Conservation (phyloP, 2,113 vertebrate genomes). For the Australoheros scitulus region DNA sequence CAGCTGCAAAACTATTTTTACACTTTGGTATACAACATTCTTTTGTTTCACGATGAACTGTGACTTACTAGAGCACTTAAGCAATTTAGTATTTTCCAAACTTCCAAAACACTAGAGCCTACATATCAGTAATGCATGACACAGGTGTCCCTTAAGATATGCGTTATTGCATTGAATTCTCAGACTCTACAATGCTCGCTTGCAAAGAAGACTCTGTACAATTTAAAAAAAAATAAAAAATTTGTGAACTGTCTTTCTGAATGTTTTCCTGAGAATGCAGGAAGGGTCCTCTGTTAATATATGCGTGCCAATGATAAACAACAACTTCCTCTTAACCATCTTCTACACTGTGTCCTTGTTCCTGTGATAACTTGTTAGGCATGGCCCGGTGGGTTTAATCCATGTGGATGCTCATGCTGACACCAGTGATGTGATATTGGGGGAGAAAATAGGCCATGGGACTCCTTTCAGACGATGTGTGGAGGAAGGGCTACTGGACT, state of each 20-base stretch:
- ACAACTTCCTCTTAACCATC: not conserved
- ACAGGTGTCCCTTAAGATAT: not conserved
- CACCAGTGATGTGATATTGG: conserved; percentile 82
- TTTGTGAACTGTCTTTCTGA: not conserved
- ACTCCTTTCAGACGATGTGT: conserved; percentile 89
- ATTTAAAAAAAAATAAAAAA: no score
- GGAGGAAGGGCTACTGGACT: conserved; percentile 91
- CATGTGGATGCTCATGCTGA: conserved; percentile 93
- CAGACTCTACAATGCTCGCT: no score
- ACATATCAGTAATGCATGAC: no score
- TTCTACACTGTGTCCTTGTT: no score
- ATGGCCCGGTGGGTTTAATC: conserved; percentile 90
- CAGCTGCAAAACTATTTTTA: not conserved
- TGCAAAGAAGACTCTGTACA: no score
- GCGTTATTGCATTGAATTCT: not conserved
- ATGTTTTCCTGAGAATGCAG: not conserved
- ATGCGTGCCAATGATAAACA: not conserved
- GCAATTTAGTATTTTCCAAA: no score
- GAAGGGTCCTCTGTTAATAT: not conserved
- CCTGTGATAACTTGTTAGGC: conserved; percentile 64
- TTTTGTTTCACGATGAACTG: not conserved
- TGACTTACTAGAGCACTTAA: no score
- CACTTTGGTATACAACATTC: not conserved
- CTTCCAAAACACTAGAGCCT: no score
- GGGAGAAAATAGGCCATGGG: conserved; percentile 89